A percentile compares a stretch with the other conserved stretches of the same genome.
Evolutionary conservation across 2,113 vertebrate genomes (phyloP).

Genomic region (Neomonachus schauinslandi): DNA sequence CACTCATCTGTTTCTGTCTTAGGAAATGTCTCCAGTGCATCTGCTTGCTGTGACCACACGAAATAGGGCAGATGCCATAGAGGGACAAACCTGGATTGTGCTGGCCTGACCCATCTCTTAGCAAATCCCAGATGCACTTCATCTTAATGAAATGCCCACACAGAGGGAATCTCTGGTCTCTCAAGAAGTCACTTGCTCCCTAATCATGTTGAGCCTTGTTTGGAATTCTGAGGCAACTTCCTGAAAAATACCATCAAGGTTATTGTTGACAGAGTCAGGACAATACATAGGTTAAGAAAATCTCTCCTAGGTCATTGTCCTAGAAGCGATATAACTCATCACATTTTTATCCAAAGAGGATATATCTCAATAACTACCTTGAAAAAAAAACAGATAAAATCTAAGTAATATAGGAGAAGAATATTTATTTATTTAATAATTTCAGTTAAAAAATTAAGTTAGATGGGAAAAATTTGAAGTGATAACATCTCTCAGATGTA

Average conservation of each 20-base stretch:
- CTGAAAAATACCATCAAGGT: neutral
- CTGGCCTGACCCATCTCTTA: constrained; percentile 44
- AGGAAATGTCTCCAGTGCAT: constrained; percentile 45
- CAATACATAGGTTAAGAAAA: neutral
- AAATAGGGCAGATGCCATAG: neutral
- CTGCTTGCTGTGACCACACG: constrained; percentile 21
- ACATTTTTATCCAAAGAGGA: neutral
- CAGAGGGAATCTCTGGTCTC: constrained; percentile 23
- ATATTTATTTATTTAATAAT: neutral
- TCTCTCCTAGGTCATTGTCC: neutral
- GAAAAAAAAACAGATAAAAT: neutral
- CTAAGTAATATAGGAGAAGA: neutral
- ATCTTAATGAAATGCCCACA: constrained; percentile 40
- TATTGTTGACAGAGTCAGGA: neutral
- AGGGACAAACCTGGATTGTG: constrained; percentile 2
- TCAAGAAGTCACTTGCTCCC: neutral
- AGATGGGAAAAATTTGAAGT: neutral
- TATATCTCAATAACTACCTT: neutral
- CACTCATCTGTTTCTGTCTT: constrained; percentile 62
- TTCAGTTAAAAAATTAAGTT: constrained; percentile 1
- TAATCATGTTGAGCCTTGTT: constrained; percentile 40
- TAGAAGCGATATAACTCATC: neutral
- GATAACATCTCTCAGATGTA: neutral
- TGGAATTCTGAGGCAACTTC: constrained; percentile 39
- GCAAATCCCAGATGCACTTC: constrained; percentile 38